phyloP scores from a whole-genome alignment of 2,113 vertebrate species.

The Microcebus lehilahytsara region DNA sequence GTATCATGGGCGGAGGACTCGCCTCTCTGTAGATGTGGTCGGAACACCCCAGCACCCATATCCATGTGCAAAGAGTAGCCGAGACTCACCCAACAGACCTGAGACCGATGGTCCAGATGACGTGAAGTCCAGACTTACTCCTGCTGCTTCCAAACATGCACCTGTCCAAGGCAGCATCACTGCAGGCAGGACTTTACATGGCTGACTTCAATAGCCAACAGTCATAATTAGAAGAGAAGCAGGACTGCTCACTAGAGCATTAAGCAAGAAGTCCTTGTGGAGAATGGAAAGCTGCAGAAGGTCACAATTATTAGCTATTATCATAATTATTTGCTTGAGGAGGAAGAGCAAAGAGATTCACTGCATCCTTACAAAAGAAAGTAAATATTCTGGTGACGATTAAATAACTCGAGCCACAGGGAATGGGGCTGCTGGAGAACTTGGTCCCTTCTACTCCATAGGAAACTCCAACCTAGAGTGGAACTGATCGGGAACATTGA shows the following conservation, averaged over 20 bases:
- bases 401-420: background rate
- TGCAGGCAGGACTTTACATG: background rate
- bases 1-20: background rate
- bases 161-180: background rate
- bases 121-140: background rate
- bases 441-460: background rate
- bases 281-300: background rate
- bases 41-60: background rate
- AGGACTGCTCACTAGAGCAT: background rate
- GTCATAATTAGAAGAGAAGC: background rate
- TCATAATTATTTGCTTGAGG: background rate
- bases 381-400: background rate
- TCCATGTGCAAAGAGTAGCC: background rate
- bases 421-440: background rate
- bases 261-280: background rate
- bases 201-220: background rate
- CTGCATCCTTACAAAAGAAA: background rate
- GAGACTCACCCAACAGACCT: background rate
- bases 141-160: background rate
- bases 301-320: background rate
- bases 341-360: background rate
- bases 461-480: background rate
- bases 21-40: background rate
- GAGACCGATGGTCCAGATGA: background rate
- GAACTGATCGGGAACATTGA: background rate